phyloP scores from a whole-genome alignment of 2,888 invertebrate species.

The Caenorhabditis wallacei region DNA sequence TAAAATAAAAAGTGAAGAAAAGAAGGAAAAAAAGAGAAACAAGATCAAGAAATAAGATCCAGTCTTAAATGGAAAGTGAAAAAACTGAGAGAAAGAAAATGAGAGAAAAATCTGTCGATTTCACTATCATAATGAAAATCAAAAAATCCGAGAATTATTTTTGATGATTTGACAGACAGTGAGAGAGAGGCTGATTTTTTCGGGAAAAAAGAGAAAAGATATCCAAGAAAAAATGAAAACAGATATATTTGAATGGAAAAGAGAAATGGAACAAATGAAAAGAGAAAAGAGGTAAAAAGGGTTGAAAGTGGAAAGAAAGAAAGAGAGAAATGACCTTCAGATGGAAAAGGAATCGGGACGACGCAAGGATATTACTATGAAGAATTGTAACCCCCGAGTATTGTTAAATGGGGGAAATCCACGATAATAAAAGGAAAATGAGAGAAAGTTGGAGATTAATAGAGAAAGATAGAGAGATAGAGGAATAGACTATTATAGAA shows the following conservation, averaged over 20 bases:
- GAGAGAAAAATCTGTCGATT: conserved; percentile 22
- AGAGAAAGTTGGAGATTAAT: background rate
- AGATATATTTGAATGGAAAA: conserved; percentile 18
- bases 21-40: conserved; percentile 8
- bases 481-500: conserved; percentile 28
- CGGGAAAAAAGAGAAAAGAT: conserved; percentile 17
- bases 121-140: conserved; percentile 52
- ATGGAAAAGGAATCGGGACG: conserved; percentile 30
- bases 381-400: conserved; percentile 28
- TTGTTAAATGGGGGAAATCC: conserved; percentile 31
- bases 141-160: conserved; percentile 19
- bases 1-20: conserved; percentile 21
- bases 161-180: conserved; percentile 10
- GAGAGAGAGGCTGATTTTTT: background rate
- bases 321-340: conserved; percentile 31
- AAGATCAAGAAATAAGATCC: conserved; percentile 20
- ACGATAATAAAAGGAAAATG: background rate
- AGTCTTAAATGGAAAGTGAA: conserved; percentile 30
- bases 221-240: conserved; percentile 19
- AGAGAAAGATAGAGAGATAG: conserved; percentile 6
- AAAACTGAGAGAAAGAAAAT: background rate
- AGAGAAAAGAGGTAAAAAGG: conserved; percentile 7
- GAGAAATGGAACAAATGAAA: conserved; percentile 3
- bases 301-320: conserved; percentile 16
- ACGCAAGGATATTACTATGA: conserved; percentile 34